Evolutionary conservation across 2,113 vertebrate species (phyloP).

Genomic region (Eidolon helvum): DNA sequence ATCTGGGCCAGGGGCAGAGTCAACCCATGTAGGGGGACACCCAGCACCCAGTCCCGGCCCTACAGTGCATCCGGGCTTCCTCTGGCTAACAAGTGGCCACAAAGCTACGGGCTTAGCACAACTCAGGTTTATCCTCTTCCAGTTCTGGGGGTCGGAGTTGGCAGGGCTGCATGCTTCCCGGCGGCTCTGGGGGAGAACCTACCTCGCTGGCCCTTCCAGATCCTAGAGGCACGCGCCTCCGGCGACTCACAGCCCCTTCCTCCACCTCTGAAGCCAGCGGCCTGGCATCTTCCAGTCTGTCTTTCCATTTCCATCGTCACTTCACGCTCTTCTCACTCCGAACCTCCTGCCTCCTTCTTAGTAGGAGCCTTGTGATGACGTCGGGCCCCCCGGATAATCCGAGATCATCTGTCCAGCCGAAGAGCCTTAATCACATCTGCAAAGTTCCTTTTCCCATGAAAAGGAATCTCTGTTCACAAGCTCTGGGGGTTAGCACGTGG

Average conservation of each 20-base stretch:
- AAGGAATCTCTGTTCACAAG: neutral
- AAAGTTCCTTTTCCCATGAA: neutral
- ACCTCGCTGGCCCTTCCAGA: too few relatives aligned
- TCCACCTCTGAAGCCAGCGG: neutral
- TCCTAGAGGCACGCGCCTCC: neutral
- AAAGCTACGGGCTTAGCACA: neutral
- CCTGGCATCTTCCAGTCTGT: accelerated
- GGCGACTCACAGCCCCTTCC: neutral
- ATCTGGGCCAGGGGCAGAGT: accelerated
- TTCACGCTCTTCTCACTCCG: neutral
- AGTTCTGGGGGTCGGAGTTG: accelerated
- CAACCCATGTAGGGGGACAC: accelerated
- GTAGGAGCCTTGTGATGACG: too few relatives aligned
- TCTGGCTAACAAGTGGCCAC: neutral
- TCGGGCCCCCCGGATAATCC: accelerated
- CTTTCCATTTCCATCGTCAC: neutral
- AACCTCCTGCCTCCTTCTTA: neutral
- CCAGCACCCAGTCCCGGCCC: neutral
- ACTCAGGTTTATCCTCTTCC: too few relatives aligned
- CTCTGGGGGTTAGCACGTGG: accelerated
- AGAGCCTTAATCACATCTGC: neutral
- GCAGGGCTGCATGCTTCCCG: neutral
- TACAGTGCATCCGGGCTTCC: accelerated
- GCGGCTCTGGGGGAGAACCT: neutral
- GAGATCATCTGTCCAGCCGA: neutral